phyloP scores from a whole-genome alignment of 1,140 invertebrate species.

The Rhyacophila brunnea region DNA sequence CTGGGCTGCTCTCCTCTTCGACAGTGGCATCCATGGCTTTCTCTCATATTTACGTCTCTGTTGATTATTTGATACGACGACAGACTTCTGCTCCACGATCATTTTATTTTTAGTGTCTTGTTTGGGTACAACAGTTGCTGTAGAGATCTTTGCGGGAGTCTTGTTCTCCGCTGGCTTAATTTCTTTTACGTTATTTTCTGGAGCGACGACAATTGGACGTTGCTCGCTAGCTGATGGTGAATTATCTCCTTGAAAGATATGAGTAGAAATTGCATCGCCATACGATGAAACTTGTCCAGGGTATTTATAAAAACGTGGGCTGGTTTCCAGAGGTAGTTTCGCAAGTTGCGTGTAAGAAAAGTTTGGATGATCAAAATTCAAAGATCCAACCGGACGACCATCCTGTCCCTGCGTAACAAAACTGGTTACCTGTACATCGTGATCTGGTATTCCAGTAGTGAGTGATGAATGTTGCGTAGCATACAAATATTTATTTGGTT shows the following conservation, averaged over 20 bases:
- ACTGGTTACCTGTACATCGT: background rate
- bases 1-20: conserved; percentile 2
- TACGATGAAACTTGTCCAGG: conserved; percentile 23
- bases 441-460: conserved; percentile 3
- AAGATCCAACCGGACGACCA: conserved; percentile 5
- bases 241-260: conserved; percentile 25
- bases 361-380: conserved; percentile 17
- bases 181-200: conserved; percentile 7
- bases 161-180: background rate
- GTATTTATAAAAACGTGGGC: conserved; percentile 8
- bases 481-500: conserved; percentile 12
- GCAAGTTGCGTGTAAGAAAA: conserved; percentile 26
- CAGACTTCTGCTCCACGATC: background rate
- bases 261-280: conserved; percentile 14
- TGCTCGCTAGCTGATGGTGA: conserved; percentile 16
- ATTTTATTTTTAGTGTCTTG: background rate
- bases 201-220: background rate
- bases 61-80: conserved; percentile 1
- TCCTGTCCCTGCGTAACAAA: conserved; percentile 1
- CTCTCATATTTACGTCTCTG: conserved; percentile 4
- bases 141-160: background rate
- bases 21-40: conserved; percentile 18
- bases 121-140: background rate
- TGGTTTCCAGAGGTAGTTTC: conserved; percentile 20
- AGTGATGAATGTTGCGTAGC: conserved; percentile 7